Evolutionary conservation across 1,140 invertebrate genomes (phyloP).

Genomic region (Drusus annulatus): DNA sequence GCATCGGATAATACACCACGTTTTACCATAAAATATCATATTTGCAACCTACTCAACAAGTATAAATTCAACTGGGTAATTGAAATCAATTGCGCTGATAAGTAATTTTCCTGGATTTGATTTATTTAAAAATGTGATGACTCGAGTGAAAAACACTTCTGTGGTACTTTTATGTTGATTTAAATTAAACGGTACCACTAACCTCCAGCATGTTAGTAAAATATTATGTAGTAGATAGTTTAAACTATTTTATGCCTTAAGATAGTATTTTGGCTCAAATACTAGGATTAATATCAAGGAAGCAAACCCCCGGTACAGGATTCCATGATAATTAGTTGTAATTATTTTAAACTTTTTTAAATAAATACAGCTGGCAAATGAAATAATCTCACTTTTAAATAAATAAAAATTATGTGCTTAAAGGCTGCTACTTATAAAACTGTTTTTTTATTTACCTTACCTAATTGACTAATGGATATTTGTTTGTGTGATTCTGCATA

Average conservation of each 20-base stretch:
- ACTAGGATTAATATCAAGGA: constrained; percentile 31
- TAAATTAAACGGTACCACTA: neutral
- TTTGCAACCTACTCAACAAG: too few species aligned
- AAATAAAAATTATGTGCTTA: constrained; percentile 19
- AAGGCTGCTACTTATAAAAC: constrained; percentile 31
- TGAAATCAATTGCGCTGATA: too few species aligned
- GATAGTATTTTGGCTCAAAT: constrained; percentile 40
- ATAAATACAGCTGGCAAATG: constrained; percentile 34
- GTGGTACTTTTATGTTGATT: neutral
- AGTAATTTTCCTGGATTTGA: neutral
- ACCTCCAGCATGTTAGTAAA: neutral
- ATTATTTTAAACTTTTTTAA: constrained; percentile 23
- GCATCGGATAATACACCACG: too few species aligned
- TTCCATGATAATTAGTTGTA: constrained; percentile 16
- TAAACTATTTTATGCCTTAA: constrained; percentile 17
- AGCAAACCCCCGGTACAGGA: constrained; percentile 29
- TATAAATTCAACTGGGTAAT: too few species aligned
- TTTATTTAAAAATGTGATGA: neutral
- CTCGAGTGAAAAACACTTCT: neutral
- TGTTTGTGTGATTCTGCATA: too few species aligned
- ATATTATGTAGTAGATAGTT: constrained; percentile 12
- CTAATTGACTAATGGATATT: too few species aligned
- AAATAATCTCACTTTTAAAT: constrained; percentile 20
- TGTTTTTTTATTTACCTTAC: constrained; percentile 25
- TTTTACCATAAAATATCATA: too few species aligned